These are phyloP conservation scores for Synergus laeviventris DNA, from an alignment of 2,888 invertebrate genomes.

Conservation along the genomic window DNA sequence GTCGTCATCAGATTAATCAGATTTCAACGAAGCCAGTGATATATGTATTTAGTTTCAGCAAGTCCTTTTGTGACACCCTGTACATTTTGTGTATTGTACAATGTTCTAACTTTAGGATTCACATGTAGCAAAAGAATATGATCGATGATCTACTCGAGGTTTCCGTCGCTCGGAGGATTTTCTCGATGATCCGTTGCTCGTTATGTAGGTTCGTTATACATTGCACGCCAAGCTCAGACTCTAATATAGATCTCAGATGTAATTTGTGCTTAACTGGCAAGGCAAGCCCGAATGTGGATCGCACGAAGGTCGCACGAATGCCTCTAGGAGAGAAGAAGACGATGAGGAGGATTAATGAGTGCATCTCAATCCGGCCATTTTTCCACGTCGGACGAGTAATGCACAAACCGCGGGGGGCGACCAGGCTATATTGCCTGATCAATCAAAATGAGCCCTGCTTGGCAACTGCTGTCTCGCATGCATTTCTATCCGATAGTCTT, in stretches of 20 bases:
- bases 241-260: conserved; percentile 57
- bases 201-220: conserved; percentile 30
- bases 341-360: conserved; percentile 73
- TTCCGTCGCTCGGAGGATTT: conserved; percentile 29
- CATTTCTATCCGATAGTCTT: conserved; percentile 40
- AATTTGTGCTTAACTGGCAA: conserved; percentile 55
- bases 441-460: conserved; percentile 71
- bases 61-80: no score
- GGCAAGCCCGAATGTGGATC: conserved; percentile 54
- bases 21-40: no score
- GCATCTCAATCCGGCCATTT: conserved; percentile 75
- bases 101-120: neutral
- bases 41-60: no score
- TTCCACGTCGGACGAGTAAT: conserved; percentile 73
- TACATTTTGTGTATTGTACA: neutral
- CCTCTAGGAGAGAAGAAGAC: conserved; percentile 63
- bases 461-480: conserved; percentile 57
- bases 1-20: no score
- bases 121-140: conserved; percentile 4
- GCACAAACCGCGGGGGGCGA: conserved; percentile 73
- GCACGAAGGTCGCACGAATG: conserved; percentile 51
- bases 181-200: conserved; percentile 19
- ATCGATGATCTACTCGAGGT: conserved; percentile 16
- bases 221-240: conserved; percentile 16
- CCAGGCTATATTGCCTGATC: conserved; percentile 74